Percentiles rank a stretch among this genome's conserved stretches.
Evolutionary conservation across 2,888 invertebrate species (phyloP).

Genomic region (Bembecia ichneumoniformis): DNA sequence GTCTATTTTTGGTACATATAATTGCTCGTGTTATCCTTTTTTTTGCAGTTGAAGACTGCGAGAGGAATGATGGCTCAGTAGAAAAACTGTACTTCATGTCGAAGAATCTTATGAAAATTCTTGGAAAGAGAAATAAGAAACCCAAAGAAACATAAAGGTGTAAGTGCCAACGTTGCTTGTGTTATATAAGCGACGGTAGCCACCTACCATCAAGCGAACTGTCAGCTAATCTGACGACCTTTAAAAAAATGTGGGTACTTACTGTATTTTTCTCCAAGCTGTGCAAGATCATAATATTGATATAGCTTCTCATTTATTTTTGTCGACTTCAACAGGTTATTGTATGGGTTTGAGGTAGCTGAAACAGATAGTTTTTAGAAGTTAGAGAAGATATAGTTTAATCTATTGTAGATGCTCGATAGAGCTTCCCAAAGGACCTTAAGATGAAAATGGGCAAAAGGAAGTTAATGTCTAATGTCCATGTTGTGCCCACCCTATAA

Average conservation of each 20-base stretch:
- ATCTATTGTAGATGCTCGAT: no score
- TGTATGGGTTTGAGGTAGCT: constrained; percentile 75
- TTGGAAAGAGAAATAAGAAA: constrained; percentile 86
- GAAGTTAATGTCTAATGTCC: no score
- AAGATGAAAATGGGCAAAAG: no score
- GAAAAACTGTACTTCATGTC: constrained; percentile 97
- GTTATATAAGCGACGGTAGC: no score
- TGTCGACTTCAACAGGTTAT: constrained; percentile 72
- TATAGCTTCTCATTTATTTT: constrained; percentile 75
- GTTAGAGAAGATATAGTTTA: no score
- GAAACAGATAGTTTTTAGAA: constrained; percentile 16
- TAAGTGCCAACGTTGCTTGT: constrained; percentile 23
- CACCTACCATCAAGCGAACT: no score
- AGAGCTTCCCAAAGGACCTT: no score
- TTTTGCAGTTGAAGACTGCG: constrained; percentile 89
- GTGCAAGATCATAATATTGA: constrained; percentile 84
- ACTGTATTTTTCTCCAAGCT: constrained; percentile 87
- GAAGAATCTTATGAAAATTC: constrained; percentile 88
- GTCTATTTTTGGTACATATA: no score
- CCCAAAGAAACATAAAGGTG: constrained; percentile 46
- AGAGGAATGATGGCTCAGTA: constrained; percentile 91
- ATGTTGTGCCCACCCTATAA: no score
- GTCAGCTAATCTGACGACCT: no score
- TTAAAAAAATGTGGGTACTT: constrained; percentile 53
- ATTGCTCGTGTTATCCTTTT: not conserved